Conservation (phyloP, 2,797 vertebrate genomes). For the Balearica regulorum region DNA sequence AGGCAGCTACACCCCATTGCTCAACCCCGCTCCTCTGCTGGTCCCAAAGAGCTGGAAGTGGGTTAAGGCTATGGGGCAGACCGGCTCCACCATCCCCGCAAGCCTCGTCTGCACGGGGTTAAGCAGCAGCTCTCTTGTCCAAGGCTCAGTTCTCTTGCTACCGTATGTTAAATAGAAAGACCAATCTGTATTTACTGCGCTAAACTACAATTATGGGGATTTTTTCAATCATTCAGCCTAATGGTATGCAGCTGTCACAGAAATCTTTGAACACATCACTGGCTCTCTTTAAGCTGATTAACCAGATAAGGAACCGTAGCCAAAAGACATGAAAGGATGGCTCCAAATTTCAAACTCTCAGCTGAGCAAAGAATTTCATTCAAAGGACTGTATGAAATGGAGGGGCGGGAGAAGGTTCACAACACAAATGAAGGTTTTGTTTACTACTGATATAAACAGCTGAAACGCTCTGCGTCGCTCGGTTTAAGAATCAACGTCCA, state of each 20-base stretch:
- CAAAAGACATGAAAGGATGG: conserved; percentile 39
- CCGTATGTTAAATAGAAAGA: neutral
- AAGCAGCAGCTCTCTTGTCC: neutral
- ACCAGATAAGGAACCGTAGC: conserved; percentile 11
- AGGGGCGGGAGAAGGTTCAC: neutral
- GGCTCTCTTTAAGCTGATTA: conserved; percentile 41
- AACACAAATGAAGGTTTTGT: neutral
- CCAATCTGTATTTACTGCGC: neutral
- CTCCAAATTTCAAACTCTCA: conserved; percentile 36
- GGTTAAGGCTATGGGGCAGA: neutral
- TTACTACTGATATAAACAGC: conserved; percentile 5
- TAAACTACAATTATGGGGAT: neutral
- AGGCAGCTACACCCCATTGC: neutral
- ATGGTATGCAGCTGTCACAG: conserved; percentile 39
- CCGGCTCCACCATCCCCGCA: neutral
- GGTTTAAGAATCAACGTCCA: neutral
- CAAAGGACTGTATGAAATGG: neutral
- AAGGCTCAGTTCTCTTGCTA: neutral
- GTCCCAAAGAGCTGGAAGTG: neutral
- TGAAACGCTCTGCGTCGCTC: neutral
- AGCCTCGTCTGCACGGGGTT: neutral
- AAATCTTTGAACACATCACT: conserved; percentile 39
- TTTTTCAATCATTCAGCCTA: conserved; percentile 23
- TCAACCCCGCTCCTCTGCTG: fast-evolving
- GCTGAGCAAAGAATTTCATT: conserved; percentile 9